Conservation (phyloP, 2,113 vertebrate species). For the Toxostoma redivivum region DNA sequence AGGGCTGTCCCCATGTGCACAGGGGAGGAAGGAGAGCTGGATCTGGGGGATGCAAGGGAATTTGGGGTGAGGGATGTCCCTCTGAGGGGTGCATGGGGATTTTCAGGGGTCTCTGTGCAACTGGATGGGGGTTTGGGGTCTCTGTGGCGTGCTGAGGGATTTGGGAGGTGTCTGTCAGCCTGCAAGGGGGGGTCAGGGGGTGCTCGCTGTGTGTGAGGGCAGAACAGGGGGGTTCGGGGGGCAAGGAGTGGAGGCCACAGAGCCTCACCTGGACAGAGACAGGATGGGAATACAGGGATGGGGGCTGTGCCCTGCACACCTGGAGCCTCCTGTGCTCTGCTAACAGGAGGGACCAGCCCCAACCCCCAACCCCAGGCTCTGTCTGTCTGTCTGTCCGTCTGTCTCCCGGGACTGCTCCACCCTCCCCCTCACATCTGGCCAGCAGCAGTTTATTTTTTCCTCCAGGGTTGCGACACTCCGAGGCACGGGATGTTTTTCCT, state of each 20-base stretch:
- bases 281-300: background rate
- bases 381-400: background rate
- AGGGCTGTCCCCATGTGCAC: background rate
- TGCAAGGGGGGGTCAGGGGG: background rate
- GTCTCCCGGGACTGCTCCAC: background rate
- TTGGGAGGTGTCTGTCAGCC: background rate
- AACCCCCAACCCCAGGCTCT: fast-evolving
- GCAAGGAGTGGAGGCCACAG: background rate
- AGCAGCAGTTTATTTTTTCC: background rate
- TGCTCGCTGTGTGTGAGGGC: background rate
- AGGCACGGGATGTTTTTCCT: background rate
- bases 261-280: background rate
- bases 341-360: background rate
- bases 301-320: too few relatives aligned
- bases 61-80: background rate
- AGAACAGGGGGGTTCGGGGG: fast-evolving
- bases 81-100: background rate
- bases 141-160: fast-evolving
- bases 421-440: background rate
- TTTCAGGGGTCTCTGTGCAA: background rate
- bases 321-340: background rate
- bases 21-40: background rate
- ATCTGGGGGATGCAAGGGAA: background rate
- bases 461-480: background rate
- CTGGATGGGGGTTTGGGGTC: background rate